Conservation (phyloP, 2,113 vertebrate species). For the Hippoglossus stenolepis region DNA sequence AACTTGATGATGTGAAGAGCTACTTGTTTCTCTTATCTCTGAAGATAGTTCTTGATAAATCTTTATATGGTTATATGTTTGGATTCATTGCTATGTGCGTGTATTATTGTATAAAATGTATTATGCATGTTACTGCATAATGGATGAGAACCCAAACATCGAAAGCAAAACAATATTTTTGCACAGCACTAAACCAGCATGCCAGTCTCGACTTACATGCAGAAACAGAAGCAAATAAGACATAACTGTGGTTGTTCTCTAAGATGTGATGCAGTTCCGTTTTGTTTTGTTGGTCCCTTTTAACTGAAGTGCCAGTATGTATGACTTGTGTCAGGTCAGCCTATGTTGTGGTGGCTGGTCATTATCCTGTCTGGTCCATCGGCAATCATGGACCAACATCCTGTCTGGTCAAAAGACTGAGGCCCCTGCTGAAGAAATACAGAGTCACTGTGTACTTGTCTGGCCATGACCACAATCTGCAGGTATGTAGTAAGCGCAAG, state of each 20-base stretch:
- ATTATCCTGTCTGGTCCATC: slow-evolving; percentile 82
- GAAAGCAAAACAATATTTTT: too few species aligned
- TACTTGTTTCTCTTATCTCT: too few species aligned
- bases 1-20: too few species aligned
- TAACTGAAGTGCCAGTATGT: background rate
- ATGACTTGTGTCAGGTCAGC: slow-evolving; percentile 66
- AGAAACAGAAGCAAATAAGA: background rate
- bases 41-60: too few species aligned
- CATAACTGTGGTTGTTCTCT: background rate
- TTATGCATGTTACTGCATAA: too few species aligned
- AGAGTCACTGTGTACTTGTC: slow-evolving; percentile 71
- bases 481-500: slow-evolving; percentile 58
- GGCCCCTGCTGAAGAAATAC: slow-evolving; percentile 78
- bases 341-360: slow-evolving; percentile 77
- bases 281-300: background rate
- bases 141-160: too few species aligned
- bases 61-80: too few species aligned
- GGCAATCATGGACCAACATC: slow-evolving; percentile 78
- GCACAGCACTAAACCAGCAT: background rate
- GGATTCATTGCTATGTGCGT: too few species aligned
- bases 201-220: background rate
- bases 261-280: background rate
- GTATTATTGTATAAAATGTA: too few species aligned
- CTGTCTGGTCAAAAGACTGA: slow-evolving; percentile 73
- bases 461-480: slow-evolving; percentile 78